Conservation (phyloP, 1,140 invertebrate species). For the Anastrepha obliqua region DNA sequence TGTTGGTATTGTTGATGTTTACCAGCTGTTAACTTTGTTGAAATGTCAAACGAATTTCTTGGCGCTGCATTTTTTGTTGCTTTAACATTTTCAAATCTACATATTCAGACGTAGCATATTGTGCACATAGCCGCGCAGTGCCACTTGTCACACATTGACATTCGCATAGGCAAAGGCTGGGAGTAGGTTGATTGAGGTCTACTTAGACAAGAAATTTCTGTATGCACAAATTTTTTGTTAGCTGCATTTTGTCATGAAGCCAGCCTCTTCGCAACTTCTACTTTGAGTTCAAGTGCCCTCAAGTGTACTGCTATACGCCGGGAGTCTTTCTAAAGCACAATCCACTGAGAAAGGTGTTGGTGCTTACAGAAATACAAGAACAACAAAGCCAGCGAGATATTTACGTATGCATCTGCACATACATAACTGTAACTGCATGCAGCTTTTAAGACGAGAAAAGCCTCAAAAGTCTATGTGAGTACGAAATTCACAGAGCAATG, state of each 20-base stretch:
- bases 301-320: conserved; percentile 36
- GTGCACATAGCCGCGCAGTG: not conserved
- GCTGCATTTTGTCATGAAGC: not conserved
- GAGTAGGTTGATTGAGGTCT: conserved; percentile 3
- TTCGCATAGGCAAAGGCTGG: conserved; percentile 44
- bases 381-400: no score
- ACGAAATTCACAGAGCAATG: no score
- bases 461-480: no score
- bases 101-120: no score
- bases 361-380: not conserved
- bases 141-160: conserved; percentile 30
- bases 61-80: not conserved
- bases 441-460: no score
- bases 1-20: conserved; percentile 31
- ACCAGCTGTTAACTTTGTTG: conserved; percentile 9
- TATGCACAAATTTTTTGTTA: not conserved
- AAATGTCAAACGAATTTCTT: conserved; percentile 34
- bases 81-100: no score
- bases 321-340: conserved; percentile 40
- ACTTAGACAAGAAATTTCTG: conserved; percentile 7
- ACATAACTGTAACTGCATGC: no score
- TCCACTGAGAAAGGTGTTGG: conserved; percentile 33
- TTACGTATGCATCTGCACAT: no score
- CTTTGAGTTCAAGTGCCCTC: conserved; percentile 49
- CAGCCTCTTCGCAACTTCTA: not conserved